Evolutionary conservation across 2,113 vertebrate genomes (phyloP), one percentile per base, ranked within the genome.

Genomic region (Mobula hypostoma): DNA sequence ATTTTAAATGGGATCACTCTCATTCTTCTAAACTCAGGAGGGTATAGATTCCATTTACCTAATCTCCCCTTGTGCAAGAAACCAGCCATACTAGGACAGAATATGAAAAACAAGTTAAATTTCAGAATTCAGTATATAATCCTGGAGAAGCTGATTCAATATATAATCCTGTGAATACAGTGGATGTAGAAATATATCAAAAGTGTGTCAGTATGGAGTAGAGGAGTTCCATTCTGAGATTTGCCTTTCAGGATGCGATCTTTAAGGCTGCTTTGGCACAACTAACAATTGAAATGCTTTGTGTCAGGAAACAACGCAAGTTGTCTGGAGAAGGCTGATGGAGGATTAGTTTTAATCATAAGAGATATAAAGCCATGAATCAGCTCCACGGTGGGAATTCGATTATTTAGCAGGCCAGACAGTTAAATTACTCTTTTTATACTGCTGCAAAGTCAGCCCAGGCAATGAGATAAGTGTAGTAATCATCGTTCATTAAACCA

Each of bases 401-500:
- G 63, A 70, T 70, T 63, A 70, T 17, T 40, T 70, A 66, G 36
- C 12, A 91, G 66, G 32, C 17, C 9, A 15, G 27, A 63, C 56
- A 27, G 11, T 58, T 88, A 88, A 91, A 91, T 91, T 1, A 68
- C 61, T 88, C 12, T 29, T 36, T 83, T 68, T 29, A 85, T 15
- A 40, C 77, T 58, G 94, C 91, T 74, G 12, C 61, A 68, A 14
- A 74, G 68, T 76, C 76, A 77, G 66, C 36, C 27, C 58, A 29
- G 91, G 94, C 83, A 21, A 32, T 19, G 79, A 85, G 82, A 94
- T 94, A 90, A 91, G 19, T 94, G 61, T 85, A 79, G 36, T 72
- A n/a, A 83, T 94, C 48, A n/a, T 40, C 27, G 58, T 82, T 29
- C 40, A 87, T 74, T 70, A 74, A 83, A 83, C 24, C 83, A n/a